These are phyloP conservation scores for Columba livia DNA, from an alignment of 2,113 vertebrate genomes.

Conservation along the genomic window DNA sequence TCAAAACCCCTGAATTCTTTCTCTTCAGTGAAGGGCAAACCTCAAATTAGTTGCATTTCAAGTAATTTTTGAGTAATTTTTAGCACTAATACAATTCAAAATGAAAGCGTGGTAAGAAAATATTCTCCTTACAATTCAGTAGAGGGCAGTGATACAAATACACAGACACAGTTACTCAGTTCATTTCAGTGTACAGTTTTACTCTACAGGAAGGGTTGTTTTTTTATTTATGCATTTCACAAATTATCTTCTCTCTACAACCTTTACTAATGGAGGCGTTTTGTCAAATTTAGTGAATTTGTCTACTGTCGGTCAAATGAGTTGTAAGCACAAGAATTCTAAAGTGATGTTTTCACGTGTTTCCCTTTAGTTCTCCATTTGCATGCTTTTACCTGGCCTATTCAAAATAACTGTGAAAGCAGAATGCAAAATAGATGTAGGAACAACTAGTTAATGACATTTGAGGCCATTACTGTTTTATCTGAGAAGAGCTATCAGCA, in stretches of 20 bases:
- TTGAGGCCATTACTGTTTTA: not conserved
- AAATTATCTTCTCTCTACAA: not conserved
- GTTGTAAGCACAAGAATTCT: not conserved
- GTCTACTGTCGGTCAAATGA: not conserved
- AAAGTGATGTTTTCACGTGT: not conserved
- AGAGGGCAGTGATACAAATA: not conserved
- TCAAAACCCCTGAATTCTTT: not conserved
- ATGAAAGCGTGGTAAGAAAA: fast-evolving
- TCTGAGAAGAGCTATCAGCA: not conserved
- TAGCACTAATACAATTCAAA: not conserved
- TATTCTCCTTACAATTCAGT: not conserved
- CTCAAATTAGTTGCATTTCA: not conserved
- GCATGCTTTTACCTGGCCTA: not conserved
- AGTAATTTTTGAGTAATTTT: not conserved
- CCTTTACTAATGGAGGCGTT: not conserved
- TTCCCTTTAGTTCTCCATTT: not conserved
- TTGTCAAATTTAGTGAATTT: not conserved
- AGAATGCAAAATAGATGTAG: not conserved
- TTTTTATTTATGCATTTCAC: not conserved
- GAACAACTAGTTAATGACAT: not conserved
- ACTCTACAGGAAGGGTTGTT: not conserved
- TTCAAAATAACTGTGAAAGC: not conserved
- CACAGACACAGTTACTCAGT: not conserved
- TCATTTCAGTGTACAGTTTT: not conserved
- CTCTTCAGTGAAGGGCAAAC: not conserved